phyloP scores from a whole-genome alignment of 2,797 vertebrate genomes.

The Nasua narica region DNA sequence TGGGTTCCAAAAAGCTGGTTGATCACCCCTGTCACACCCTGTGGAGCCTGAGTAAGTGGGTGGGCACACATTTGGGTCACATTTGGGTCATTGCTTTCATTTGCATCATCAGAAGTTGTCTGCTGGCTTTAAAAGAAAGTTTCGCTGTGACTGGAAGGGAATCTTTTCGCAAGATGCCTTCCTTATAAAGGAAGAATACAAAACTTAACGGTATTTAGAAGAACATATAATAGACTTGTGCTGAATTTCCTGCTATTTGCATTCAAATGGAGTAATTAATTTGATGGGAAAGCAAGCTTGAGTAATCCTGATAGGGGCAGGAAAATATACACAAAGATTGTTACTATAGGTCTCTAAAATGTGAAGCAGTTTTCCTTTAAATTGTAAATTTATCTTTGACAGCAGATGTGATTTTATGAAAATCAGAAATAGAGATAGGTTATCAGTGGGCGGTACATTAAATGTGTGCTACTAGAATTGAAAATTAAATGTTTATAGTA shows the following conservation, averaged over 20 bases:
- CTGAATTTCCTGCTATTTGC: constrained; percentile 17
- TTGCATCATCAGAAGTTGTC: constrained; percentile 51
- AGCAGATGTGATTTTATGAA: constrained; percentile 12
- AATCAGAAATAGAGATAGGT: not conserved
- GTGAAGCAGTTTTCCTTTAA: constrained; percentile 2
- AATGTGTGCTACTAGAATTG: not conserved
- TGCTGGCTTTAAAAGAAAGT: not conserved
- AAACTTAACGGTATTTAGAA: not conserved
- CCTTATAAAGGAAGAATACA: not conserved
- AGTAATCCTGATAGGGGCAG: not conserved
- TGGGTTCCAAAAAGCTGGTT: constrained; percentile 56
- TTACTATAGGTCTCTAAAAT: not conserved
- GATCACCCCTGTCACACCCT: not conserved
- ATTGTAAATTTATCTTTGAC: not conserved
- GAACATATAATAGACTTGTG: not conserved
- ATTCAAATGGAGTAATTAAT: constrained; percentile 19
- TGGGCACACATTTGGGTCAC: constrained; percentile 17
- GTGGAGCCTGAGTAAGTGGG: not conserved
- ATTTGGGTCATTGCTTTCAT: constrained; percentile 28
- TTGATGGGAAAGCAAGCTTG: constrained; percentile 16
- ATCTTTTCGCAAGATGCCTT: not conserved
- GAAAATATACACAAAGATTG: not conserved
- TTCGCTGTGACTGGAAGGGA: constrained; percentile 30
- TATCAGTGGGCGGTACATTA: not conserved
- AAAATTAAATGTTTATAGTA: constrained; percentile 30